These are phyloP conservation scores for Lasioglossum malachurum DNA, from an alignment of 2,888 invertebrate species.

Conservation along the genomic window DNA sequence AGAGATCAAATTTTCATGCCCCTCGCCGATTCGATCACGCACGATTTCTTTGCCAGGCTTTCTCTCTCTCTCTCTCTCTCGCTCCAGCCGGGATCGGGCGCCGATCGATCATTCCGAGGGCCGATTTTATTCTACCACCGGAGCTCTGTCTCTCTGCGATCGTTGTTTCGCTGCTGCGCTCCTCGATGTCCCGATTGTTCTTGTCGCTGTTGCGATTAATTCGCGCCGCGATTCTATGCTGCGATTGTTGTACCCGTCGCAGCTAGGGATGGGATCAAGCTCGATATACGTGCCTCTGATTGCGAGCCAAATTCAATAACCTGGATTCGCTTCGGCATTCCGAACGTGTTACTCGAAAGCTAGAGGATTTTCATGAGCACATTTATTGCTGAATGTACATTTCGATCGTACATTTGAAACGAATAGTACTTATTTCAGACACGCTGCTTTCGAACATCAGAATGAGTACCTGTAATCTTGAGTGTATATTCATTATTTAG, in stretches of 20 bases:
- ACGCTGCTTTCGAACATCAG: neutral
- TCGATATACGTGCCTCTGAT: neutral
- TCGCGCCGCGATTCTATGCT: neutral
- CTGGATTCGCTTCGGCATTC: neutral
- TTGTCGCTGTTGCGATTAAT: neutral
- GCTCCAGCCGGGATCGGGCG: neutral
- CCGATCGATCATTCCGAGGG: neutral
- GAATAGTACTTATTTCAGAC: neutral
- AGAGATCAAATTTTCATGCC: slow-evolving; percentile 76
- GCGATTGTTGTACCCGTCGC: neutral
- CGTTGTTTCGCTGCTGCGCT: slow-evolving; percentile 12
- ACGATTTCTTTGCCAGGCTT: slow-evolving; percentile 34
- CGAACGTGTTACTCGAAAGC: neutral
- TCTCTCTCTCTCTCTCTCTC: neutral
- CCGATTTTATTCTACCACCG: slow-evolving; percentile 3
- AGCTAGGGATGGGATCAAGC: neutral
- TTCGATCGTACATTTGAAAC: neutral
- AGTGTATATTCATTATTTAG: no score
- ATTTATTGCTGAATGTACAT: neutral
- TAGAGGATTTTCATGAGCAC: neutral
- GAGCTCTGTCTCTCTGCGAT: neutral
- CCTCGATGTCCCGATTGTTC: neutral
- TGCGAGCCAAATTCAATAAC: neutral
- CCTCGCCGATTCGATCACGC: slow-evolving; percentile 52
- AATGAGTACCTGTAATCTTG: neutral